These are phyloP conservation scores for Atethmia centrago DNA, from an alignment of 2,888 invertebrate genomes.

Conservation along the genomic window DNA sequence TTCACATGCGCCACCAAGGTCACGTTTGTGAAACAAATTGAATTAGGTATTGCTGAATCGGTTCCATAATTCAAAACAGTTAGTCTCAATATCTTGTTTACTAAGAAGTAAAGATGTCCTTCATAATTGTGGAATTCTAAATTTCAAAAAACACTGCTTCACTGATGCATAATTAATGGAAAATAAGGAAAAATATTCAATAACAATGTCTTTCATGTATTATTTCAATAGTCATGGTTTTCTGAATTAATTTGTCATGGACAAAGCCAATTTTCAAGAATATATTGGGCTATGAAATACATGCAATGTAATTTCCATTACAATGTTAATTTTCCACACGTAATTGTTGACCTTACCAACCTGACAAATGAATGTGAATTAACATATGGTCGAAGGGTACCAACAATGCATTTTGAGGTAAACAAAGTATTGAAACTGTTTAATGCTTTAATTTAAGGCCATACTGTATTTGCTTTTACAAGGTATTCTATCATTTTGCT, in stretches of 20 bases:
- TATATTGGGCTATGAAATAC: conserved; percentile 29
- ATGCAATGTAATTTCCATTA: conserved; percentile 32
- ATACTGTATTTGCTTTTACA: conserved; percentile 12
- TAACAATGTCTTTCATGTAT: conserved; percentile 9
- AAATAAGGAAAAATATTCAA: conserved; percentile 5
- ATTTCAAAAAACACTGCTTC: not conserved
- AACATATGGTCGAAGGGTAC: conserved; percentile 22
- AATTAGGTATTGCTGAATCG: conserved; percentile 12
- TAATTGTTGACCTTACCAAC: conserved; percentile 35
- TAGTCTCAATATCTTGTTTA: not conserved
- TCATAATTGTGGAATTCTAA: not conserved
- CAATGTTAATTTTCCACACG: conserved; percentile 36
- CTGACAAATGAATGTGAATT: conserved; percentile 31
- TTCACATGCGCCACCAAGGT: conserved; percentile 28
- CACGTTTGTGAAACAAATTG: conserved; percentile 36
- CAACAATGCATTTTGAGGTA: conserved; percentile 27
- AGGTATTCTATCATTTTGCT: not conserved
- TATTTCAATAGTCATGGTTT: conserved; percentile 30
- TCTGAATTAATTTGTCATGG: conserved; percentile 22
- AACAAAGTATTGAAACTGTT: conserved; percentile 4
- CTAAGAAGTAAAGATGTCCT: not conserved
- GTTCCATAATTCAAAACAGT: conserved; percentile 1
- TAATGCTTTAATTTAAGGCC: conserved; percentile 5
- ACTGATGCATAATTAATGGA: not conserved
- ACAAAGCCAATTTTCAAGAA: conserved; percentile 27